These are phyloP conservation scores for Pyrgilauda ruficollis DNA, from an alignment of 2,113 vertebrate species.

Conservation along the genomic window DNA sequence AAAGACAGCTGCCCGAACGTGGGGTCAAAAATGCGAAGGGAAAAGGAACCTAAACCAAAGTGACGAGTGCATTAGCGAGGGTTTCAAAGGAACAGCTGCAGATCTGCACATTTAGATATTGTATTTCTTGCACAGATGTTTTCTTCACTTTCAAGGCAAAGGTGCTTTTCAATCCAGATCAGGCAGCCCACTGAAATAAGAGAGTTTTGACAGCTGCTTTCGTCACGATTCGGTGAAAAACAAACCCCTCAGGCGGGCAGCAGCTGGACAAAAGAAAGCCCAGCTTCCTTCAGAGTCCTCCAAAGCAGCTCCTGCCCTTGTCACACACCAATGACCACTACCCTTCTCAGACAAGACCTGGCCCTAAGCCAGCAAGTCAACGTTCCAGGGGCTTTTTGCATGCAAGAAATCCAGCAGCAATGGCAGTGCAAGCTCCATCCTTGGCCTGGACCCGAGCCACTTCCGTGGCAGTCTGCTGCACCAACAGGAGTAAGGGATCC, in stretches of 20 bases:
- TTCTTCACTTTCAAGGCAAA: neutral
- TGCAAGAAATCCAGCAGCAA: neutral
- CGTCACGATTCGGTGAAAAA: neutral
- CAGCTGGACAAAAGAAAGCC: neutral
- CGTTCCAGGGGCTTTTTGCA: neutral
- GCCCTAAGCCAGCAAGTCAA: neutral
- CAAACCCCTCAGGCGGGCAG: neutral
- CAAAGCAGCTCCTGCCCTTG: neutral
- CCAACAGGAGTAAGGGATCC: neutral
- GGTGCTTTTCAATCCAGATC: neutral
- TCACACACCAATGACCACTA: neutral
- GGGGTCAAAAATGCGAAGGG: rapidly evolving
- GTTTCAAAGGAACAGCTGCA: neutral
- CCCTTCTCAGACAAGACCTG: neutral
- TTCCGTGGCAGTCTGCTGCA: neutral
- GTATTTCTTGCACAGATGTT: neutral
- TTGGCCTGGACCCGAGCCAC: rapidly evolving
- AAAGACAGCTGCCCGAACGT: rapidly evolving
- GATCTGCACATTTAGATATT: neutral
- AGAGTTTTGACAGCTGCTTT: neutral
- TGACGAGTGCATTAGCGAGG: neutral
- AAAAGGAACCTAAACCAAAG: neutral
- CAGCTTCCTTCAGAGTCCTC: neutral
- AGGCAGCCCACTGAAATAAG: neutral
- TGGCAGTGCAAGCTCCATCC: neutral